Evolutionary conservation across 2,113 vertebrate genomes (phyloP).

Genomic region (Panthera tigris): DNA sequence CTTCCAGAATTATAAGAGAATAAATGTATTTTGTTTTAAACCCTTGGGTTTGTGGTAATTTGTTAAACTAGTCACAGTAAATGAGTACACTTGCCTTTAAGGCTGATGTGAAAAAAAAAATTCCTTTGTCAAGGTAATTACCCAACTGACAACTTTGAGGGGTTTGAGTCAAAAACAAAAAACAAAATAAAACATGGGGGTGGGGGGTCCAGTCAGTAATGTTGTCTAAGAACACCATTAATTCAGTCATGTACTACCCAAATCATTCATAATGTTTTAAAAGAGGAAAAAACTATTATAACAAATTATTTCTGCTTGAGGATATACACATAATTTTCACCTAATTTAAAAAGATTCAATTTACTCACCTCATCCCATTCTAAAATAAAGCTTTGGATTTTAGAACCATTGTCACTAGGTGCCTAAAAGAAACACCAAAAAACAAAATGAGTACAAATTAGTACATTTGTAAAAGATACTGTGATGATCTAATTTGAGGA

Average conservation of each 20-base stretch:
- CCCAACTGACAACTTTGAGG: not conserved
- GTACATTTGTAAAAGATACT: slow-evolving; percentile 14
- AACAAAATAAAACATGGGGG: not conserved
- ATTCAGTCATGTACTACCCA: not conserved
- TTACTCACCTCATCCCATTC: slow-evolving; percentile 97
- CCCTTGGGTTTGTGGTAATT: not conserved
- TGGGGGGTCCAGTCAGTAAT: not conserved
- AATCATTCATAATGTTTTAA: slow-evolving; percentile 48
- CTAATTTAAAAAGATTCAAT: slow-evolving; percentile 54
- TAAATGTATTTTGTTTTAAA: not conserved
- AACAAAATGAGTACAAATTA: slow-evolving; percentile 61
- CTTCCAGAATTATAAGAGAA: not conserved
- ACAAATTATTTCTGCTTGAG: slow-evolving; percentile 26
- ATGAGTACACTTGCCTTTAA: slow-evolving; percentile 29
- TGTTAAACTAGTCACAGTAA: slow-evolving; percentile 21
- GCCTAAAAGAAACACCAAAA: slow-evolving; percentile 85
- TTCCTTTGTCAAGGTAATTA: slow-evolving; percentile 9
- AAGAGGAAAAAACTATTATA: slow-evolving; percentile 32
- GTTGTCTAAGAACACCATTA: slow-evolving; percentile 36
- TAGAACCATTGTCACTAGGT: slow-evolving; percentile 97
- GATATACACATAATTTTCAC: not conserved
- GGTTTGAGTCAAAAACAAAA: not conserved
- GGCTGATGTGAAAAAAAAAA: not conserved
- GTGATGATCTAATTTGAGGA: slow-evolving; percentile 25
- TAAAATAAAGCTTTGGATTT: slow-evolving; percentile 95